These are phyloP conservation scores for Myoxocephalus aenaeus DNA, from an alignment of 2,797 vertebrate species.

Conservation along the genomic window DNA sequence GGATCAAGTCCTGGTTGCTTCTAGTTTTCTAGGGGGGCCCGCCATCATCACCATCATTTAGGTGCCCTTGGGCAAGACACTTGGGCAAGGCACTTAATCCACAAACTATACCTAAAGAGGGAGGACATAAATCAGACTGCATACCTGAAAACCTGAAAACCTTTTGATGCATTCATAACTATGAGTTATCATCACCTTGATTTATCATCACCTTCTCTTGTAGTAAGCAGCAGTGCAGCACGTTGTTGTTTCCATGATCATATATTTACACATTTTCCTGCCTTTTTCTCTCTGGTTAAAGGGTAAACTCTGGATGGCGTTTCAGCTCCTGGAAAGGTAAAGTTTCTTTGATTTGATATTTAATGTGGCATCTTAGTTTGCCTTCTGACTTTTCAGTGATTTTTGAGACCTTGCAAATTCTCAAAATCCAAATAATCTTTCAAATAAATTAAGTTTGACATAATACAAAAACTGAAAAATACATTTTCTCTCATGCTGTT, in stretches of 20 bases:
- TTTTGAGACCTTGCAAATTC: not conserved
- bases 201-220: not conserved
- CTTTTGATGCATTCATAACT: not conserved
- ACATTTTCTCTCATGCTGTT: not conserved
- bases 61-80: too few relatives aligned
- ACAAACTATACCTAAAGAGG: too few relatives aligned
- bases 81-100: too few relatives aligned
- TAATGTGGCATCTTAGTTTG: not conserved
- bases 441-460: not conserved
- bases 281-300: constrained; percentile 64
- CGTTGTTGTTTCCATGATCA: too few relatives aligned
- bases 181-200: too few relatives aligned
- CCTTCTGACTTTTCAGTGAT: not conserved
- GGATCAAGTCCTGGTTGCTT: too few relatives aligned
- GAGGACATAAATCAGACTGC: too few relatives aligned
- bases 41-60: too few relatives aligned
- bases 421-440: not conserved
- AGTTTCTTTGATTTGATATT: constrained; percentile 19
- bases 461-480: not conserved
- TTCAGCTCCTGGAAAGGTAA: constrained; percentile 85
- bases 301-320: constrained; percentile 86
- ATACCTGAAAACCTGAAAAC: too few relatives aligned
- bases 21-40: too few relatives aligned
- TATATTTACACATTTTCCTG: not conserved
- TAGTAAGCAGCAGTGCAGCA: too few relatives aligned